phyloP scores from a whole-genome alignment of 1,140 invertebrate genomes.

The Drosophila sechellia region DNA sequence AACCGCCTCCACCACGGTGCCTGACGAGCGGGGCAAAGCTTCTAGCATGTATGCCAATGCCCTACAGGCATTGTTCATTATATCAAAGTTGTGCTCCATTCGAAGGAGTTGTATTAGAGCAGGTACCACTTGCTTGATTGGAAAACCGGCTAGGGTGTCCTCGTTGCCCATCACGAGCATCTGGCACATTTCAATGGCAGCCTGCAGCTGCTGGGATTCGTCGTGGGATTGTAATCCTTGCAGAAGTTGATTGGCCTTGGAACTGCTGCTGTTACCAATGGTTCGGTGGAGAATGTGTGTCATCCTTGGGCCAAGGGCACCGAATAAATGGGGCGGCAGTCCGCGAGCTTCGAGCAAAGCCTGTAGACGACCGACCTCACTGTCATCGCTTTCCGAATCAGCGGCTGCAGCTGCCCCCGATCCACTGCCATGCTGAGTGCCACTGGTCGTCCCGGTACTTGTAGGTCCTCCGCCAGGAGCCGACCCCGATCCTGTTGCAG shows the following conservation, averaged over 20 bases:
- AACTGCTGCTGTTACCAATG: conserved; percentile 93
- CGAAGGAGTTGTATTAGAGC: conserved; percentile 94
- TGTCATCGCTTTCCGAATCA: conserved; percentile 90
- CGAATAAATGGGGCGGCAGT: conserved; percentile 97
- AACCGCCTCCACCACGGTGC: conserved; percentile 98
- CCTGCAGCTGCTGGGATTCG: conserved; percentile 98
- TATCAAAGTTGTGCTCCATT: conserved; percentile 99
- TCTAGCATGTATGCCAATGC: conserved; percentile 99
- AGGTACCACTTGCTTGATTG: conserved; percentile 98
- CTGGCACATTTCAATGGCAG: conserved; percentile 99
- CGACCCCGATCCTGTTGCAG: conserved; percentile 30
- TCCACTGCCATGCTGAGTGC: conserved; percentile 18
- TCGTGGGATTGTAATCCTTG: conserved; percentile 97
- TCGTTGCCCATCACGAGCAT: conserved; percentile 99
- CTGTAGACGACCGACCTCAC: conserved; percentile 94
- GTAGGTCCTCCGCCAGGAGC: conserved; percentile 24
- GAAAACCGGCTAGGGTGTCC: conserved; percentile 98
- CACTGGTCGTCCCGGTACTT: conserved; percentile 14
- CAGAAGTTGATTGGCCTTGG: conserved; percentile 97
- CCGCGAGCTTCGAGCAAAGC: conserved; percentile 97
- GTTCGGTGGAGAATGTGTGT: conserved; percentile 97
- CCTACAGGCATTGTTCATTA: conserved; percentile 99
- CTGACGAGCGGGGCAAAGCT: conserved; percentile 97
- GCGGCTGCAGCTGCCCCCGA: conserved; percentile 54
- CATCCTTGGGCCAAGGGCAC: conserved; percentile 97